Conservation (phyloP, 1,140 invertebrate species). For the Fopius arisanus region DNA sequence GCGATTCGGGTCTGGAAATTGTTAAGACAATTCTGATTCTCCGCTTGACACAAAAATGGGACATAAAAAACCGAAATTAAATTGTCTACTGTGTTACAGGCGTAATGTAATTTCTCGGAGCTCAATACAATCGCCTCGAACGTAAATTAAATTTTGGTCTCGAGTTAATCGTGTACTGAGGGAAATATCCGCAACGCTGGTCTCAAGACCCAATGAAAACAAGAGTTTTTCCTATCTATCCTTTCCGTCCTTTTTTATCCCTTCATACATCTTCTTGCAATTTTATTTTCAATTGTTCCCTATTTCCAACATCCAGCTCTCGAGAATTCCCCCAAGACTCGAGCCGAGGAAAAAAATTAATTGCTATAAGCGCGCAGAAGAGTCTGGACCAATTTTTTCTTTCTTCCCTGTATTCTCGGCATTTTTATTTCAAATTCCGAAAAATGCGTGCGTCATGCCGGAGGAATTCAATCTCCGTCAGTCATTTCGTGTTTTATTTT, state of each 20-base stretch:
- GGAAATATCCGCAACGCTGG: background rate
- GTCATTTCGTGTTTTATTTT: background rate
- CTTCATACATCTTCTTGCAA: too few species aligned
- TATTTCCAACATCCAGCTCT: background rate
- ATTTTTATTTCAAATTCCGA: slow-evolving; percentile 7
- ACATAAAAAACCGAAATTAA: background rate
- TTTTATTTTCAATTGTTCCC: background rate
- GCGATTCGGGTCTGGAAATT: too few species aligned
- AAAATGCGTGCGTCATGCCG: background rate
- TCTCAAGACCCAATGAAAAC: background rate
- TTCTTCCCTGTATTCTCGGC: background rate
- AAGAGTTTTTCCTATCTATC: background rate
- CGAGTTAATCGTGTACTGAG: background rate
- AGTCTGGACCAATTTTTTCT: background rate
- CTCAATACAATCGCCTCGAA: background rate
- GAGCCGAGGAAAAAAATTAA: background rate
- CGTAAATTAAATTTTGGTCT: background rate
- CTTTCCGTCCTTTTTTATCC: background rate
- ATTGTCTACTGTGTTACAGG: background rate
- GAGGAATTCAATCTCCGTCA: background rate
- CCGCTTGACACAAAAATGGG: background rate
- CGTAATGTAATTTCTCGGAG: slow-evolving; percentile 6
- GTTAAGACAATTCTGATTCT: too few species aligned
- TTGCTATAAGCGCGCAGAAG: background rate
- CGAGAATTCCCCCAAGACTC: background rate